A percentile compares a stretch with the other conserved stretches of the same genome.
phyloP scores from a whole-genome alignment of 2,113 vertebrate species.

The Salvator merianae region DNA sequence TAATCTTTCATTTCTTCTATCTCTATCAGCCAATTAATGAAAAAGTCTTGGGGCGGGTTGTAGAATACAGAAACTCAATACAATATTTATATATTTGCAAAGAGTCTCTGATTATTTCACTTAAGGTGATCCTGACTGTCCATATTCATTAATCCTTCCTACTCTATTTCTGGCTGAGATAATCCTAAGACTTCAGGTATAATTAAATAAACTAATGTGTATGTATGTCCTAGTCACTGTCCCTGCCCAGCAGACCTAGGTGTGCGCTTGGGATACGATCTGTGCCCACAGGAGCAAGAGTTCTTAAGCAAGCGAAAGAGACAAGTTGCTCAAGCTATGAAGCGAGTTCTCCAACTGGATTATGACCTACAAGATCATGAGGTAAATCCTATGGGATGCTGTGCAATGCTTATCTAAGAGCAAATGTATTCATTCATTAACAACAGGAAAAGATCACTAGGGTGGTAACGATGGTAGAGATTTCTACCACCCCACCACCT shows the following conservation, averaged over 20 bases:
- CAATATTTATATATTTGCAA: not conserved
- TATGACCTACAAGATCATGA: conserved; percentile 69
- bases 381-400: conserved; percentile 58
- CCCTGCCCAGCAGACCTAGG: conserved; percentile 67
- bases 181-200: not conserved
- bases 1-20: no score
- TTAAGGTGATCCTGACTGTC: no score
- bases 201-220: conserved; percentile 16
- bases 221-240: conserved; percentile 53
- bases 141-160: not conserved
- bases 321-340: conserved; percentile 74
- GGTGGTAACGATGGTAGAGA: no score
- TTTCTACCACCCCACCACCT: not conserved
- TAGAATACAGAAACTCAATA: no score
- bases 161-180: not conserved
- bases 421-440: not conserved
- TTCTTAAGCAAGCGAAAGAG: conserved; percentile 80
- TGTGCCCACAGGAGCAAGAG: conserved; percentile 78
- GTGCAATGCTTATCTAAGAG: not conserved
- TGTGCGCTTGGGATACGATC: conserved; percentile 81
- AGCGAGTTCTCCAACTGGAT: conserved; percentile 77
- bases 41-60: no score
- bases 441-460: not conserved
- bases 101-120: not conserved
- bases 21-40: no score